Evolutionary conservation across 35 echinoderm and acorn worm species (phyloP), one percentile per base, ranked within the genome.

Genomic region (Ophioderma brevispina): DNA sequence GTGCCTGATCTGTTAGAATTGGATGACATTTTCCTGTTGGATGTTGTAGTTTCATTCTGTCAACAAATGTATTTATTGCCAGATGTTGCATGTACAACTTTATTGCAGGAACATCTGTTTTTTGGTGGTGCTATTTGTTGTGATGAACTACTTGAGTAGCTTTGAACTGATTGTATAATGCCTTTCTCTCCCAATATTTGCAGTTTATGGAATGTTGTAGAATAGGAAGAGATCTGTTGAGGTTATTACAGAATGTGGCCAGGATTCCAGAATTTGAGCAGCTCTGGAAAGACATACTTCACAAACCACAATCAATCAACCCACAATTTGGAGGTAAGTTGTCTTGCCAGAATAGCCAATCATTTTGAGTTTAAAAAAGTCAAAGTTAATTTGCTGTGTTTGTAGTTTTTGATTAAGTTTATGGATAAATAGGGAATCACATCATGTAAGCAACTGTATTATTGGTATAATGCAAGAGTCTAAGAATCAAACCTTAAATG

Each of bases 231-330:
- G 97, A 99, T 70, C 84, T 99, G 23, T 40, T 99, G 19, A 89
- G 97, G 43, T 34, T 99, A 23, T 89, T 99, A 1, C 97, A 99
- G 76, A 99, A 88, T 78, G 97, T 99, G 49, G 97, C 97, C 31
- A 92, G 94, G 52, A 99, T 99, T 76, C 97, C 97, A 81, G 97
- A 99, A 81, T 99, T 99, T 99, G 97, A 99, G 55, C 95, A 91
- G 49, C 39, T 99, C 0, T 99, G 97, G 97, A 95, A 87, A 38
- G 97, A 99, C 52, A 95, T 99, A 70, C 88, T 99, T 23, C 91
- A 99, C 91, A 99, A 86, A 75, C 97, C 97, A 76, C 93, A 95
- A 84, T 82, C 97, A 52, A 79, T 99, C 21, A 95, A 86, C 81
- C 87, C 94, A 55, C 97, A 99, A 75, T 99, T 95, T 77, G 95